Base-by-base conservation (phyloP, 2,113 vertebrate genomes). In the Neoarius graeffei region DNA sequence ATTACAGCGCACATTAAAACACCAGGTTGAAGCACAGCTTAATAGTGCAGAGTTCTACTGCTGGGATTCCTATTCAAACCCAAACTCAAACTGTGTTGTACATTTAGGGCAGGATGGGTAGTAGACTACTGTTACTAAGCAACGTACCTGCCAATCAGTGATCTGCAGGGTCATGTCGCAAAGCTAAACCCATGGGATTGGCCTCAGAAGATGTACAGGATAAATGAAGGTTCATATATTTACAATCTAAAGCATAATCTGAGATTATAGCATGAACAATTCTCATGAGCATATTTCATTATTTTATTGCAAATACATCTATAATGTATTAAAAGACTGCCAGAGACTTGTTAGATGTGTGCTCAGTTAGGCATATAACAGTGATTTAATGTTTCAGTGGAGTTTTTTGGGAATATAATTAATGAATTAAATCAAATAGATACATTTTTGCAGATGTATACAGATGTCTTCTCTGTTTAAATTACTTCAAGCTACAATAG, bases 91-190 rank as follows among this genome's bases (percentile, higher is more conserved):
- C 25, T 27, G 8, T 66, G n/a, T 74, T 50, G 69, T 52, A 56
- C 10, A 42, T 81, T 83, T 73, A 71, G 67, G 71, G 52, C 64
- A 71, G 80, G 35, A 60, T 25, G 74, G 35, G 23, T 56, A 57
- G 57, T 79, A 56, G 60, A 62, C 20, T 67, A 66, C 73, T 77
- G 81, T 88, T 88, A 71, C 87, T 88, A 76, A 88, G 87, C 60
- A 88, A 88, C 23, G 5, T 50, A 67, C 73, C 60, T 84, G 82
- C 82, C 82, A 80, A 59, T 88, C 71, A 84, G 73, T 30, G 19
- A 64, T 80, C 50, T 69, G 48, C n/a, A 15, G 71, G 82, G 64
- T 82, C 48, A 67, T 64, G 52, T 80, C 48, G 82, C 30, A 88
- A 67, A 67, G 67, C 60, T 79, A 56, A 59, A 27, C 50, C 50